Evolutionary conservation across 1,140 invertebrate genomes (phyloP).

Genomic region (Drosophila ohnishii): DNA sequence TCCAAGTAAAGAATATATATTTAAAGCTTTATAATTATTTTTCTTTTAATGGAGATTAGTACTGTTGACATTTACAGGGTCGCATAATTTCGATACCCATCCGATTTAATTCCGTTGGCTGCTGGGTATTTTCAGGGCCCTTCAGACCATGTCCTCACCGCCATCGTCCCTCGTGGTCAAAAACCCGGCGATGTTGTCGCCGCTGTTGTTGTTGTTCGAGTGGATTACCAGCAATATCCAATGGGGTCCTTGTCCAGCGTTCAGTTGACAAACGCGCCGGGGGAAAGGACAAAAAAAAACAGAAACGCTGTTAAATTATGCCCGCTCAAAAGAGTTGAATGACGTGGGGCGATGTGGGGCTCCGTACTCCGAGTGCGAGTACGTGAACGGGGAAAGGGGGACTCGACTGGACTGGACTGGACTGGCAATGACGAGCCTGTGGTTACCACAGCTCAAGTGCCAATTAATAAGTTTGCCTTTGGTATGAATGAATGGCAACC

Average conservation of each 20-base stretch:
- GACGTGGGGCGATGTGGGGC: constrained; percentile 42
- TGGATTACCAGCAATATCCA: constrained; percentile 73
- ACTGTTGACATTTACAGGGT: not conserved
- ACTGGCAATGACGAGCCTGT: constrained; percentile 28
- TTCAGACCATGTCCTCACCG: constrained; percentile 23
- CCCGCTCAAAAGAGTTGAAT: constrained; percentile 70
- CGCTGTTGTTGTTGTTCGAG: constrained; percentile 57
- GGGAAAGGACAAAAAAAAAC: constrained; percentile 19
- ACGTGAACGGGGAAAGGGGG: not conserved
- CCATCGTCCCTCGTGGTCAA: constrained; percentile 36
- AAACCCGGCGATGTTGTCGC: constrained; percentile 40
- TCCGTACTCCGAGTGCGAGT: not conserved
- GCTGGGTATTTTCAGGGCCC: constrained; percentile 47
- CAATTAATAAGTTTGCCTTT: constrained; percentile 78
- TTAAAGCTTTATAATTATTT: not conserved
- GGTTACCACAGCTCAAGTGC: constrained; percentile 75
- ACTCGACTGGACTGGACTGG: not conserved
- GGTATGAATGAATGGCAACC: constrained; percentile 64
- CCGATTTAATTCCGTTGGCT: constrained; percentile 19
- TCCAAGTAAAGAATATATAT: not conserved
- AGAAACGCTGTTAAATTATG: constrained; percentile 73
- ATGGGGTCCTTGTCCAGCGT: constrained; percentile 43
- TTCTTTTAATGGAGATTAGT: not conserved
- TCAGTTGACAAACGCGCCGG: constrained; percentile 53
- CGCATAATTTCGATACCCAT: not conserved